Conservation (phyloP, 2,888 invertebrate species). For the Lasius platythorax region DNA sequence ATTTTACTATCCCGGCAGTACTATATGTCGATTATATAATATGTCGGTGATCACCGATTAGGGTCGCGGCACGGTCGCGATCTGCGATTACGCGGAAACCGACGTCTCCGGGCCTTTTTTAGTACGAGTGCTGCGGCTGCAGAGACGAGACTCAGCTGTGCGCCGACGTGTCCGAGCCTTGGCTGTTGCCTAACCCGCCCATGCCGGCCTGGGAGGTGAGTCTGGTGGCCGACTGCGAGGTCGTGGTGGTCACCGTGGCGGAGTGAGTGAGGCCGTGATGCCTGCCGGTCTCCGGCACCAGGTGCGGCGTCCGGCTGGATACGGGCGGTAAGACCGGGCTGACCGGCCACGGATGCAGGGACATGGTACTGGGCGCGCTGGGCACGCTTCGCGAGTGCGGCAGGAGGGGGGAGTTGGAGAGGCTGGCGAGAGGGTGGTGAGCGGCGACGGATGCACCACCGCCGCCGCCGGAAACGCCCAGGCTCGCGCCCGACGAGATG, state of each 20-base stretch:
- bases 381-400: slow-evolving; percentile 88
- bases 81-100: slow-evolving; percentile 32
- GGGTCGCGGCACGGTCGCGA: background rate
- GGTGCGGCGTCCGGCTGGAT: slow-evolving; percentile 90
- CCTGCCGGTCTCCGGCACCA: slow-evolving; percentile 89
- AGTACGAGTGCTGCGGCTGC: slow-evolving; percentile 86
- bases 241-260: slow-evolving; percentile 70
- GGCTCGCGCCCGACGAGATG: slow-evolving; percentile 85
- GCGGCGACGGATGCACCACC: slow-evolving; percentile 67
- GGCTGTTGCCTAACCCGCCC: slow-evolving; percentile 83
- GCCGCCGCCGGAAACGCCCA: slow-evolving; percentile 75
- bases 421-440: slow-evolving; percentile 81
- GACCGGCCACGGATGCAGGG: slow-evolving; percentile 92
- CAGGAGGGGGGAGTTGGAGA: slow-evolving; percentile 82
- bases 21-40: background rate
- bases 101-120: slow-evolving; percentile 55
- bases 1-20: background rate
- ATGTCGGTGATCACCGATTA: background rate
- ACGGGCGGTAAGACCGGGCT: slow-evolving; percentile 92
- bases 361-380: slow-evolving; percentile 87
- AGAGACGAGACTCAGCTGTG: slow-evolving; percentile 85
- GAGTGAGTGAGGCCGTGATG: slow-evolving; percentile 72
- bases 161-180: slow-evolving; percentile 84
- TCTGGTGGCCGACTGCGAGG: slow-evolving; percentile 82
- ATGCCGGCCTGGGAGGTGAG: slow-evolving; percentile 82